These are phyloP conservation scores for Coremacera marginata DNA, from an alignment of 2,888 invertebrate genomes.

Conservation along the genomic window DNA sequence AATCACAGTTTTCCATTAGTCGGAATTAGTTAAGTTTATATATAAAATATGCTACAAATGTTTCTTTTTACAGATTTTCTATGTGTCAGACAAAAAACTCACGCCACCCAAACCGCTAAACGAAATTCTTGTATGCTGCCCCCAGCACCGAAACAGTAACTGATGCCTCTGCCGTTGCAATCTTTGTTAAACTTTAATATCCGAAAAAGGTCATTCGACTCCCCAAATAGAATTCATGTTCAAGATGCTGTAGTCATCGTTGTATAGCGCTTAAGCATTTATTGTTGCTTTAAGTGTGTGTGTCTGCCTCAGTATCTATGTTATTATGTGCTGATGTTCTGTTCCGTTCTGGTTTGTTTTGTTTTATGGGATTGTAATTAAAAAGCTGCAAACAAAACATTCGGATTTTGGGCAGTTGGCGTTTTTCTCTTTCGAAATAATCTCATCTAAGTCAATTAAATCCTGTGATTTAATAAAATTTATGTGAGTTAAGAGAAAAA, in stretches of 20 bases:
- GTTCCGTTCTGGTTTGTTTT: neutral
- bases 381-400: slow-evolving; percentile 12
- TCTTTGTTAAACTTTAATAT: neutral
- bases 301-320: neutral
- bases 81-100: too few species aligned
- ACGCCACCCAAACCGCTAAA: too few species aligned
- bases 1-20: neutral
- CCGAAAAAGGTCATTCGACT: slow-evolving; percentile 1
- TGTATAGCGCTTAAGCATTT: neutral
- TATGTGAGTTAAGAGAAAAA: neutral
- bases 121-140: too few species aligned
- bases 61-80: neutral
- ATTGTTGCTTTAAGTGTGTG: neutral
- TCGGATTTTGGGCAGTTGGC: neutral
- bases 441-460: too few species aligned
- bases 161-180: too few species aligned
- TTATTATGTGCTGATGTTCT: neutral
- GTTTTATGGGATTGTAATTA: neutral
- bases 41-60: neutral
- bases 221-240: too few species aligned
- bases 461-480: neutral
- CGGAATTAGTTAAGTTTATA: neutral
- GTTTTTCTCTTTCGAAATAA: neutral
- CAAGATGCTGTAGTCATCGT: neutral
- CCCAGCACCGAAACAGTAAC: too few species aligned